Evolutionary conservation across 2,113 vertebrate genomes (phyloP).

Genomic region (Orycteropus afer): DNA sequence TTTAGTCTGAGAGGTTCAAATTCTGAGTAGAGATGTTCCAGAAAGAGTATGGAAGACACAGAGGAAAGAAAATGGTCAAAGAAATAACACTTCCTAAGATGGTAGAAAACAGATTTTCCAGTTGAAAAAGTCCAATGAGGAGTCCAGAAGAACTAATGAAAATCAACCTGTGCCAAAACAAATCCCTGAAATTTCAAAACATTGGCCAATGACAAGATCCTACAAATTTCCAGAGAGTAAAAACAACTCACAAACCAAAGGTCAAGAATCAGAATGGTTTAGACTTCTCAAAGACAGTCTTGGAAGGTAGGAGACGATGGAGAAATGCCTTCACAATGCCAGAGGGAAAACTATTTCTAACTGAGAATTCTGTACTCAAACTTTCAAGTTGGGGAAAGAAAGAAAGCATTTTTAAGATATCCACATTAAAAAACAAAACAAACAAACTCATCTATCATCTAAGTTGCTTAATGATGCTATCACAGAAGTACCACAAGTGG

Average conservation of each 20-base stretch:
- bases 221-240: not conserved
- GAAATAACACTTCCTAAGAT: not conserved
- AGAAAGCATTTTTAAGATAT: too few species aligned
- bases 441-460: too few species aligned
- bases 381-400: too few species aligned
- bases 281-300: too few species aligned
- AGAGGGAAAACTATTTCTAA: too few species aligned
- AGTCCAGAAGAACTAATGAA: not conserved
- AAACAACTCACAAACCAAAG: not conserved
- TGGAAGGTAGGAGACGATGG: too few species aligned
- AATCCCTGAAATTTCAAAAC: slow-evolving; percentile 7
- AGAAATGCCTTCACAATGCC: too few species aligned
- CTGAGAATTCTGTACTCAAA: too few species aligned
- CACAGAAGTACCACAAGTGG: too few species aligned
- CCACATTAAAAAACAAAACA: too few species aligned
- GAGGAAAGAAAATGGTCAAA: not conserved
- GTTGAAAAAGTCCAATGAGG: not conserved
- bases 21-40: not conserved
- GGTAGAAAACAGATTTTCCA: slow-evolving; percentile 10
- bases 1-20: not conserved
- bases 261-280: slow-evolving; percentile 13
- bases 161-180: not conserved
- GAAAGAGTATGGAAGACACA: not conserved
- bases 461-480: too few species aligned
- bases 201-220: not conserved